These are phyloP conservation scores for Montipora capitata DNA, from an alignment of 92 coral and sea anemone genomes.

Conservation along the genomic window DNA sequence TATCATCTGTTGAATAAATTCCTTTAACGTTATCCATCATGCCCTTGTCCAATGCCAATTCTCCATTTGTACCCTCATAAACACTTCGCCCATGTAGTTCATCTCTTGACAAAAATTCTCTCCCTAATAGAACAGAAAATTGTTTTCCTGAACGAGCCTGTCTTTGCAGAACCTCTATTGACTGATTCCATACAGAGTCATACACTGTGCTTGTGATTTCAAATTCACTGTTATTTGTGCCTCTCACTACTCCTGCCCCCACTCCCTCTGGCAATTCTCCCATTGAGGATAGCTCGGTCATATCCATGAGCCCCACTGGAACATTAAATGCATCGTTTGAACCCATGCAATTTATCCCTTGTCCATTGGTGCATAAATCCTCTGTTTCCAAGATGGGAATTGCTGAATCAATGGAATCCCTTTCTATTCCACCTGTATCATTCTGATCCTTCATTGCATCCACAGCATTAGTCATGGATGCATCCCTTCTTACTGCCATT, in stretches of 20 bases:
- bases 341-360: too few relatives aligned
- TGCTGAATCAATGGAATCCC: too few relatives aligned
- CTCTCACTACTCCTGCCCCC: not conserved
- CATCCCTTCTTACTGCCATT: too few relatives aligned
- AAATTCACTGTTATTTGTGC: not conserved
- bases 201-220: not conserved
- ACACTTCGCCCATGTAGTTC: not conserved
- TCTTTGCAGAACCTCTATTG: not conserved
- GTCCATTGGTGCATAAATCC: too few relatives aligned
- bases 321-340: too few relatives aligned
- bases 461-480: too few relatives aligned
- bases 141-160: not conserved
- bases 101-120: not conserved
- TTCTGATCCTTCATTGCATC: too few relatives aligned
- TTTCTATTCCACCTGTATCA: too few relatives aligned
- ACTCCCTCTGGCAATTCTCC: not conserved
- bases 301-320: too few relatives aligned
- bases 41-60: not conserved
- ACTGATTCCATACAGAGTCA: not conserved
- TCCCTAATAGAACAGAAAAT: not conserved
- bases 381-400: too few relatives aligned
- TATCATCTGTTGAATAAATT: not conserved
- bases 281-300: too few relatives aligned
- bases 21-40: not conserved
- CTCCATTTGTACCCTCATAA: not conserved